Base-by-base conservation (phyloP, 1,140 invertebrate genomes). In the Drosophila tsacasi region DNA sequence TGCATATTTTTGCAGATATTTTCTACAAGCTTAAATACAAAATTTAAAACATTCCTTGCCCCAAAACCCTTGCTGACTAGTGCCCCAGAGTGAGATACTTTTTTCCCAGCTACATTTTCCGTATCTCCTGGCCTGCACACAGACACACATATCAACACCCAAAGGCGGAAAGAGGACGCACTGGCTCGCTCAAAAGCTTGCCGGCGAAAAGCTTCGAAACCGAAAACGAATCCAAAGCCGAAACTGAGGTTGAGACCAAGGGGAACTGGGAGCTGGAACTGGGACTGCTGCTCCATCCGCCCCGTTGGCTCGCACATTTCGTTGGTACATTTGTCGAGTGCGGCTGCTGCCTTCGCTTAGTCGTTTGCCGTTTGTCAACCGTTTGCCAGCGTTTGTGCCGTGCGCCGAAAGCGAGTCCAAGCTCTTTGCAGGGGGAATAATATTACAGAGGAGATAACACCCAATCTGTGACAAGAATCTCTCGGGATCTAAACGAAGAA, bases 281-380 rank as follows among this genome's bases (percentile, higher is more conserved):
- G 32, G 32, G 15, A 55, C 54, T 55, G 32, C 23, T 30, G 49
- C 49, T 54, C 47, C 67, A 71, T 71, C 64, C 67, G 67, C 67
- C 67, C 67, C 67, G 64, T 68, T 27, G 67, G 44, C 67, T 42
- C 17, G 62, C 61, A 75, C 69, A 75, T 76, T 57, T 74, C 77
- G 77, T 74, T 78, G 81, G 47, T 83, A 89, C 73, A 79, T 68
- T 86, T 79, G 40, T 79, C 75, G 79, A 67, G 75, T 74, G 60
- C 73, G 81, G 75, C 75, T 83, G 80, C 67, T 78, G 86, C 82
- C 79, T 81, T 80, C 61, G 68, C 76, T 67, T 79, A 90, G 85
- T 90, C 84, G 85, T 78, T 84, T 89, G 81, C 76, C 67, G 85
- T 78, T 90, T 89, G 81, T 75, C 76, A 57, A 73, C 68, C 84